Conservation (phyloP, 2,113 vertebrate genomes). For the Etia nguti region DNA sequence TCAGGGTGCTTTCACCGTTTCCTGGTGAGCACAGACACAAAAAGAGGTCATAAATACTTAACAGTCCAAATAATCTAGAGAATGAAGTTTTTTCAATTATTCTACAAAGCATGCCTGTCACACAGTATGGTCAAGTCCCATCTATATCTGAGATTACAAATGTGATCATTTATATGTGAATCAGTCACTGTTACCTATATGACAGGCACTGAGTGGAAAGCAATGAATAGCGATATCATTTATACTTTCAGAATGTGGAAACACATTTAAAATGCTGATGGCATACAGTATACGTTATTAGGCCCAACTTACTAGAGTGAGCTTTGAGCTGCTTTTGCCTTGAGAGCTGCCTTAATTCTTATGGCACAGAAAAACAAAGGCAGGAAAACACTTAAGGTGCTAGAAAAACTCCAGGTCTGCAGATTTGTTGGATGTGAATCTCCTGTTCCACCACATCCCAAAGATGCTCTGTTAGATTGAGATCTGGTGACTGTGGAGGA, state of each 20-base stretch:
- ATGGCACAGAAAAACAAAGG: no score
- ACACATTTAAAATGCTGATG: background rate
- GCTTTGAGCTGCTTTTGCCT: no score
- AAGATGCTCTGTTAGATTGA: no score
- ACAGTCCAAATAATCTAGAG: background rate
- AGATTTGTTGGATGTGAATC: no score
- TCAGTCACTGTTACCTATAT: background rate
- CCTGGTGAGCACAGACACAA: conserved; percentile 22
- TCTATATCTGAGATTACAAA: no score
- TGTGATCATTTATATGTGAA: background rate
- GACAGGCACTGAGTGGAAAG: background rate
- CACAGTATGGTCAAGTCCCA: background rate
- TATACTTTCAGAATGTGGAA: background rate
- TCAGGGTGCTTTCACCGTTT: conserved; percentile 78
- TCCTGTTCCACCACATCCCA: no score
- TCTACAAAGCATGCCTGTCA: background rate
- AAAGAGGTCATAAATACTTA: background rate
- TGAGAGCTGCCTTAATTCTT: no score
- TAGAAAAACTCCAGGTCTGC: no score
- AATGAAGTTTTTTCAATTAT: background rate
- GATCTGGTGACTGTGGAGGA: no score
- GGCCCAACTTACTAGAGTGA: no score
- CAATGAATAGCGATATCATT: background rate
- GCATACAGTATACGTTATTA: background rate
- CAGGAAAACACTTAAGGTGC: no score